Conservation (phyloP, 2,113 vertebrate genomes). For the Oryzias melastigma region DNA sequence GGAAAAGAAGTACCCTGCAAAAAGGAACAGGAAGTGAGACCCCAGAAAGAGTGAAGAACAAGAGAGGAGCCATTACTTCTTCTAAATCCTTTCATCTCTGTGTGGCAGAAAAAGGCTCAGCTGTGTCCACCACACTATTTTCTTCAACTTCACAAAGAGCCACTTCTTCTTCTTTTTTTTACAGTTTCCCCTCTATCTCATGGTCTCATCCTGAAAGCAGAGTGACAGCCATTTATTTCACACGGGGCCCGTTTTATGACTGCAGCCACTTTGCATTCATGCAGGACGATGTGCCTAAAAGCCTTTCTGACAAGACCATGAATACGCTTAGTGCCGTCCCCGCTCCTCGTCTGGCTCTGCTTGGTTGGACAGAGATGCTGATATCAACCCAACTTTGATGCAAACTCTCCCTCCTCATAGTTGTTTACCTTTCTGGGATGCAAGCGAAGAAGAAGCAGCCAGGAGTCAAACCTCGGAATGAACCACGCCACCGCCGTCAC, state of each 20-base stretch:
- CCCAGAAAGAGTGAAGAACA: neutral
- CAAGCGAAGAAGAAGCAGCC: constrained; percentile 11
- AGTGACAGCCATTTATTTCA: constrained; percentile 71
- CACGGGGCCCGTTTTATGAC: constrained; percentile 70
- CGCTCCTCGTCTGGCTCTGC: constrained; percentile 57
- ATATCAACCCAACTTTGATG: constrained; percentile 62
- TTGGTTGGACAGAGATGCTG: constrained; percentile 57
- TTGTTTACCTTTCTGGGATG: constrained; percentile 26
- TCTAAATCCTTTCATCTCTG: constrained; percentile 57
- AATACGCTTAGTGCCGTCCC: constrained; percentile 65
- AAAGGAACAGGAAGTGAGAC: neutral
- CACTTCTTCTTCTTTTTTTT: constrained; percentile 35
- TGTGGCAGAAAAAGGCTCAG: constrained; percentile 43
- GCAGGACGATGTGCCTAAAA: constrained; percentile 57
- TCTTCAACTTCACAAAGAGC: constrained; percentile 50
- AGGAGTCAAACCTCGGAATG: neutral
- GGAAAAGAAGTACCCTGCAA: no score
- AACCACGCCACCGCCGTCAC: neutral
- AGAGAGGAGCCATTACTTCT: constrained; percentile 53
- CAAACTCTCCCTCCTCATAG: constrained; percentile 36
- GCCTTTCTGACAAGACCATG: constrained; percentile 72
- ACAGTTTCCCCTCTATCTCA: neutral
- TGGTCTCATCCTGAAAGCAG: constrained; percentile 30
- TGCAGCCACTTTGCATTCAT: constrained; percentile 63
- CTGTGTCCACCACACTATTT: constrained; percentile 18